Evolutionary conservation across 2,888 invertebrate species (phyloP), one percentile per base, ranked within the genome.

Genomic region (Branchipolynoe longqiensis): DNA sequence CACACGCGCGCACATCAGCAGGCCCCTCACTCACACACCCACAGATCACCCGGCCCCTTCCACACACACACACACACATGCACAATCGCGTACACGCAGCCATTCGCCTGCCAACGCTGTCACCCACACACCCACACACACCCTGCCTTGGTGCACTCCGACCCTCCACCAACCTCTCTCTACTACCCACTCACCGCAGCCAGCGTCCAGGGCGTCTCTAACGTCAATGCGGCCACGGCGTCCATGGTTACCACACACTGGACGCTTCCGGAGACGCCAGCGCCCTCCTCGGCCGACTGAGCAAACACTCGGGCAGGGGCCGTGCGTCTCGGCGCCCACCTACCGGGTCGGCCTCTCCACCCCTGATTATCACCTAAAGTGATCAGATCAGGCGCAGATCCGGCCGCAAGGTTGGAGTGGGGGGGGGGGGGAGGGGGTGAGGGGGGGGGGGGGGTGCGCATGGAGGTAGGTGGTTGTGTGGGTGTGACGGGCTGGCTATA

Each of bases 231-330:
- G 25, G 40, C 31, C 28, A 1, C 31, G n/a, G 78, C 41, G 1
- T 78, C 78, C 48, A 78, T 78, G 78, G 78, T 78, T 78, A 78
- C 78, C 73, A 36, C 78, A 41, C 41, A 25, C 28, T 25, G 1
- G 31, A n/a, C 18, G 38, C 69, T 69, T 69, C 69, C 69, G 69
- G 33, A 33, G 36, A 38, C 36, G 69, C 22, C 69, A 69, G 69
- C 36, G 69, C 69, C 33, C 18, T 22, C 33, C 18, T 33, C 36
- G 69, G 69, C 69, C 14, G 69, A 4, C 69, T n/a, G 69, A 38
- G 69, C 36, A 69, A 69, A 69, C 69, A 69, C 36, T 69, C 8
- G 69, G 36, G 14, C 69, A 69, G 38, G 18, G 69, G 69, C 38
- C 36, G n/a, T 12, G 38, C 48, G 18, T 12, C 38, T 14, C 4